Percentiles rank a stretch among this genome's conserved stretches.
phyloP scores from a whole-genome alignment of 1,140 invertebrate genomes.

The Lepidurus packardi region DNA sequence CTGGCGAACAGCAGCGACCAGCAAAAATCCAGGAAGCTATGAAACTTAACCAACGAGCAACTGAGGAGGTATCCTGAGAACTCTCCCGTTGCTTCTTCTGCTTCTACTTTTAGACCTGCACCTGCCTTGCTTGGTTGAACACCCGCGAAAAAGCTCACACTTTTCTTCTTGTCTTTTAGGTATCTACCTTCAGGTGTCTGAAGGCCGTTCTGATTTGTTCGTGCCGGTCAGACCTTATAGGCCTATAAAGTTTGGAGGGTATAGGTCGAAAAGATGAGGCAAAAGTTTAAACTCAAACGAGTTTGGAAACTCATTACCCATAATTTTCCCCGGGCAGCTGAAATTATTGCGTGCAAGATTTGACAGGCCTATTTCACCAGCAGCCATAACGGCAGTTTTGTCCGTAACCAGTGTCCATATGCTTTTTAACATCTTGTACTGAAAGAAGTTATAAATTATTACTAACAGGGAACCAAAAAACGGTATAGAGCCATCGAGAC shows the following conservation, averaged over 20 bases:
- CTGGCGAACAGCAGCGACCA: neutral
- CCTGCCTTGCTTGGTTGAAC: neutral
- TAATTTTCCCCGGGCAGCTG: neutral
- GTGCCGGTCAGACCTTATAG: neutral
- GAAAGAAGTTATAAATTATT: neutral
- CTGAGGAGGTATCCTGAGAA: neutral
- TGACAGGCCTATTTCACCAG: neutral
- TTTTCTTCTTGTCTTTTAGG: no score
- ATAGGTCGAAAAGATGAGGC: neutral
- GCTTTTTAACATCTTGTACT: neutral
- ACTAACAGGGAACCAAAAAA: neutral
- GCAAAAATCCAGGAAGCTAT: conserved; percentile 9
- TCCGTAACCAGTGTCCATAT: neutral
- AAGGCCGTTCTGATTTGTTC: neutral
- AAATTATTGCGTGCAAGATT: neutral
- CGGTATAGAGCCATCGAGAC: neutral
- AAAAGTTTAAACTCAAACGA: neutral
- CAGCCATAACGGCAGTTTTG: neutral
- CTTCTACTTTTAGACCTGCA: neutral
- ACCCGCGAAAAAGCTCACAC: no score
- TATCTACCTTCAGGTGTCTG: neutral
- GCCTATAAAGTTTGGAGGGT: neutral
- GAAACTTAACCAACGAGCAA: neutral
- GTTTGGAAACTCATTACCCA: neutral
- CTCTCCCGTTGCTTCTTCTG: neutral